Evolutionary conservation across 1,140 invertebrate genomes (phyloP).

Genomic region (Drosophila bocqueti): DNA sequence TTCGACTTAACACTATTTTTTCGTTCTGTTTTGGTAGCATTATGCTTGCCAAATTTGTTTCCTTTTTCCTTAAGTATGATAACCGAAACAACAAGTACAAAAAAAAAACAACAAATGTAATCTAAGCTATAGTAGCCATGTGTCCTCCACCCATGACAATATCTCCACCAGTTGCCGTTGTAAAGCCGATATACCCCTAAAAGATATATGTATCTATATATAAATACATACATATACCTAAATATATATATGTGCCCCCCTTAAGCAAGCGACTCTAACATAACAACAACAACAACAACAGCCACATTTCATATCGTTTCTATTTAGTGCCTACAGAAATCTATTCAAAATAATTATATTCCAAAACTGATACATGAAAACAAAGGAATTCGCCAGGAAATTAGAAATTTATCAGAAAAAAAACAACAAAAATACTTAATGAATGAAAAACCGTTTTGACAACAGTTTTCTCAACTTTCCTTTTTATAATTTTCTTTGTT

Average conservation of each 20-base stretch:
- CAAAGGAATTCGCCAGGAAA: slow-evolving; percentile 58
- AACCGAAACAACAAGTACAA: slow-evolving; percentile 59
- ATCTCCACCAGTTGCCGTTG: slow-evolving; percentile 26
- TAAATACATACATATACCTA: neutral
- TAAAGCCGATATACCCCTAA: slow-evolving; percentile 10
- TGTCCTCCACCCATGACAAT: slow-evolving; percentile 36
- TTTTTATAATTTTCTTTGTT: slow-evolving; percentile 83
- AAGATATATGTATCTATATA: slow-evolving; percentile 1
- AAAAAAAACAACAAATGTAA: slow-evolving; percentile 44
- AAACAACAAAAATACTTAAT: slow-evolving; percentile 26
- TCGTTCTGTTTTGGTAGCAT: slow-evolving; percentile 32
- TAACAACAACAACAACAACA: slow-evolving; percentile 77
- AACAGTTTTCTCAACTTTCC: slow-evolving; percentile 72
- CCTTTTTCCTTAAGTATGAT: slow-evolving; percentile 39
- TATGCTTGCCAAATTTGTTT: slow-evolving; percentile 28
- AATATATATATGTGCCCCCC: slow-evolving; percentile 5
- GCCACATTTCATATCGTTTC: slow-evolving; percentile 83
- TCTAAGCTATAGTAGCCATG: slow-evolving; percentile 42
- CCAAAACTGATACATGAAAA: slow-evolving; percentile 34
- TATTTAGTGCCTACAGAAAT: slow-evolving; percentile 42
- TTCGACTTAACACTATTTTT: slow-evolving; percentile 2
- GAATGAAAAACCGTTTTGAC: slow-evolving; percentile 49
- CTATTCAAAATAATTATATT: slow-evolving; percentile 30
- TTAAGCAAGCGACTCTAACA: slow-evolving; percentile 62
- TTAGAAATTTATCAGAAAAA: slow-evolving; percentile 36